Conservation (phyloP, 1,140 invertebrate species). For the Sipha flava region DNA sequence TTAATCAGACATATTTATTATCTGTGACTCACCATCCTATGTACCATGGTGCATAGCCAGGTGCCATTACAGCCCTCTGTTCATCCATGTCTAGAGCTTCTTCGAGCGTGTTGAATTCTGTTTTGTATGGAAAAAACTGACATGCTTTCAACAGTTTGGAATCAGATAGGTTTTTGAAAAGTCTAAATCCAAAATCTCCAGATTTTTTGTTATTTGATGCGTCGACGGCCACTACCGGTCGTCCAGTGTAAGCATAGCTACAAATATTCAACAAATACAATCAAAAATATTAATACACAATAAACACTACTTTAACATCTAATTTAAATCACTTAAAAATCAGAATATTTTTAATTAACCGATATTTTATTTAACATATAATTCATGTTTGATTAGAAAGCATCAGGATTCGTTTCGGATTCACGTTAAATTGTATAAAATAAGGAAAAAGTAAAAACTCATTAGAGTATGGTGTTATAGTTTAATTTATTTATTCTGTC, state of each 20-base stretch:
- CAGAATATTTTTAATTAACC: no score
- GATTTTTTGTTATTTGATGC: slow-evolving; percentile 45
- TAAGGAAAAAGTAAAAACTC: no score
- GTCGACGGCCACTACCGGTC: slow-evolving; percentile 76
- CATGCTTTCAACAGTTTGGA: slow-evolving; percentile 53
- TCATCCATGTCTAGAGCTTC: slow-evolving; percentile 72
- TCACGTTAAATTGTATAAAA: no score
- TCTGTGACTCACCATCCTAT: slow-evolving; percentile 65
- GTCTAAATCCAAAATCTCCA: slow-evolving; percentile 60
- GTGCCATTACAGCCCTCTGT: slow-evolving; percentile 53
- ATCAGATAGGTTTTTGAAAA: slow-evolving; percentile 68
- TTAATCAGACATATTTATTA: no score
- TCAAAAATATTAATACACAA: background rate
- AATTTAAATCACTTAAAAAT: no score
- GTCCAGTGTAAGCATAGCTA: slow-evolving; percentile 65
- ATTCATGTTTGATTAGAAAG: no score
- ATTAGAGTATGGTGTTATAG: no score
- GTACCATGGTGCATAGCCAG: slow-evolving; percentile 69
- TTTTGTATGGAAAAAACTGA: slow-evolving; percentile 88
- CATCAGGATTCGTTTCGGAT: no score
- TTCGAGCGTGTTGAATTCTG: slow-evolving; percentile 63
- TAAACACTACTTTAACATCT: no score
- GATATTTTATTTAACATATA: no score
- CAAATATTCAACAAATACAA: no score
- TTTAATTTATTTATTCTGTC: no score